Evolutionary conservation across 37 sponge, comb jelly and placozoan species (phyloP), one percentile per base, ranked within the genome.

Genomic region (Geodia barretti): DNA sequence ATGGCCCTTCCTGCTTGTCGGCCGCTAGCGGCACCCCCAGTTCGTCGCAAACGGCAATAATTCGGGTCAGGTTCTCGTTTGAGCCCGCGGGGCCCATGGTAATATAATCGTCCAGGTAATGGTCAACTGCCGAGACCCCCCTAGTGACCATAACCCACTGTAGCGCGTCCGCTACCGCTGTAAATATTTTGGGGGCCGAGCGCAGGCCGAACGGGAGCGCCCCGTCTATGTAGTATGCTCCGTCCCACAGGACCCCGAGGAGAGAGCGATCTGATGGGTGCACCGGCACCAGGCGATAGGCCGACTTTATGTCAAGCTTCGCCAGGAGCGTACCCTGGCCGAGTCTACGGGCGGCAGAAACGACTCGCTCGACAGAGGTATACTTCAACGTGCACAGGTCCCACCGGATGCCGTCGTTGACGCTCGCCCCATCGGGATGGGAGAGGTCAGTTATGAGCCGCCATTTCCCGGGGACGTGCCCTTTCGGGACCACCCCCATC

Each of bases 171-270:
- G 81, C 81, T 11, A 80, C 59, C 21, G 81, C 81, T 17, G 32
- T 80, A 60, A 80, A 80, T 34, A 78, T 64, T 35, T 64, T 62
- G 14, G 79, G 66, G 41, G 79, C 79, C 3, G 68, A 78, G 29
- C 81, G 17, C 41, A 80, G 71, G 30, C 81, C 71, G 38, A 80
- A 80, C n/a, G 81, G 81, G 24, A 80, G 71, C 9, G 72, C 63
- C 20, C 24, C n/a, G 20, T 38, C 41, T 31, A 3, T 0, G 38
- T 5, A 23, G 38, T 39, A 3, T 0, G 30, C 14, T 21, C 60
- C 9, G 35, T 11, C 78, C 78, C 62, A 24, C 2, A 0, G 1
- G 24, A 78, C 36, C 1, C 78, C 78, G 1, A 79, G 70, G 3
- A 36, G 70, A 21, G 25, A 23, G 19, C 70, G 70, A 31, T 79